Evolutionary conservation across 1,140 invertebrate species (phyloP).

Genomic region (Bombus haemorrhoidalis): DNA sequence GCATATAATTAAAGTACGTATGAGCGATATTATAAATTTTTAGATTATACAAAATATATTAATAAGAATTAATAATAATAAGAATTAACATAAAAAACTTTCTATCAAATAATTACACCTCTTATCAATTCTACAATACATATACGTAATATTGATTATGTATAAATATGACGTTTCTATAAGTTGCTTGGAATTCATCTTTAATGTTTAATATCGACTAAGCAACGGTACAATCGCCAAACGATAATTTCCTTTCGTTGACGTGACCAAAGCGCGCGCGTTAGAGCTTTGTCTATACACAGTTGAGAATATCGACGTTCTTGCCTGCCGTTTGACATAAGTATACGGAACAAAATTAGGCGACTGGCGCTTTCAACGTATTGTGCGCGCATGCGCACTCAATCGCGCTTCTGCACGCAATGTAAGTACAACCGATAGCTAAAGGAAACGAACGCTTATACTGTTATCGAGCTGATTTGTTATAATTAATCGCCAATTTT

Average conservation of each 20-base stretch:
- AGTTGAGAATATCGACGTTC: slow-evolving; percentile 25
- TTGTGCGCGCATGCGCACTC: slow-evolving; percentile 15
- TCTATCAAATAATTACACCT: background rate
- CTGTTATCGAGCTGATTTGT: background rate
- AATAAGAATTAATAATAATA: background rate
- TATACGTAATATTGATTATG: background rate
- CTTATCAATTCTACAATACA: background rate
- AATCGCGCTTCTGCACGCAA: background rate
- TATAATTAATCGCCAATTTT: slow-evolving; percentile 15
- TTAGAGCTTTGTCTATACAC: background rate
- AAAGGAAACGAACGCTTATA: background rate
- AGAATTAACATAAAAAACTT: too few relatives aligned
- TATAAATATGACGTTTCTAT: background rate
- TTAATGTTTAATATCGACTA: background rate
- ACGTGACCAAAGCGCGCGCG: background rate
- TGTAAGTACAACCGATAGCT: background rate
- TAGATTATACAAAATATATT: background rate
- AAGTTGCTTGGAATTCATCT: too few relatives aligned
- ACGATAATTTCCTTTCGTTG: background rate
- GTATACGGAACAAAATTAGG: slow-evolving; percentile 44
- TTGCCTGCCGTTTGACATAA: slow-evolving; percentile 34
- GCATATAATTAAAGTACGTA: background rate
- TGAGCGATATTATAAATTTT: background rate
- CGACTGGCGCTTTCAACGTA: slow-evolving; percentile 24
- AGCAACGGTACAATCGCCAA: background rate